Percentiles rank a stretch among this genome's conserved stretches.
These are phyloP conservation scores for Drosophila subobscura DNA, from an alignment of 1,140 invertebrate genomes.

Conservation along the genomic window DNA sequence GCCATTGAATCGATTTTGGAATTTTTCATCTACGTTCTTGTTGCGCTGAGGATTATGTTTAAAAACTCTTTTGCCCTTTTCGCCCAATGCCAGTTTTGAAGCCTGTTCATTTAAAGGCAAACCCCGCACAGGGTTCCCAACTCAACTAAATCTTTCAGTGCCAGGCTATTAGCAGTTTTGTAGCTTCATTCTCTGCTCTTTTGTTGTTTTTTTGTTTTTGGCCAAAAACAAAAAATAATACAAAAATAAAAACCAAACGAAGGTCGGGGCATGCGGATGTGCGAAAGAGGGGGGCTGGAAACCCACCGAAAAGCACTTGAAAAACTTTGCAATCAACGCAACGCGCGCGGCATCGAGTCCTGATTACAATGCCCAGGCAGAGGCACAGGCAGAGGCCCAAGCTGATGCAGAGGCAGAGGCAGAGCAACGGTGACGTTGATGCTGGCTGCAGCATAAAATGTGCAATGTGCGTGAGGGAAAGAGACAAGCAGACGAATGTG, in stretches of 20 bases:
- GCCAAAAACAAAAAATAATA: background rate
- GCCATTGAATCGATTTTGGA: too few species aligned
- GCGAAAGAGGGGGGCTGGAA: background rate
- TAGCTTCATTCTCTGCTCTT: slow-evolving; percentile 16
- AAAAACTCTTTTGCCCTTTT: too few species aligned
- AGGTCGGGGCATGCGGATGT: background rate
- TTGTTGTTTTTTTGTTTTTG: background rate
- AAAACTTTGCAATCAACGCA: slow-evolving; percentile 80
- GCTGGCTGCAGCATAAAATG: slow-evolving; percentile 51
- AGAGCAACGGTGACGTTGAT: background rate
- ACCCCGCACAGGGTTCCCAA: too few species aligned
- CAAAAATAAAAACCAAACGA: slow-evolving; percentile 46
- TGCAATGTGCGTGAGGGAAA: slow-evolving; percentile 69
- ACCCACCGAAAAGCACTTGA: slow-evolving; percentile 61
- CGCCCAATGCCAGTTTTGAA: too few species aligned
- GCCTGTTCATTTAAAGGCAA: background rate
- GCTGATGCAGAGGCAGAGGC: background rate
- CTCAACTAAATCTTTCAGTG: too few species aligned
- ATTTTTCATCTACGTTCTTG: too few species aligned
- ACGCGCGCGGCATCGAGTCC: slow-evolving; percentile 41
- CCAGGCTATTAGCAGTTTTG: slow-evolving; percentile 38
- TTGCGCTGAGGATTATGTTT: too few species aligned
- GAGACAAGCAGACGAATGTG: slow-evolving; percentile 17
- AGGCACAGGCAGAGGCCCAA: slow-evolving; percentile 6
- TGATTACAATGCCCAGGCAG: slow-evolving; percentile 72